Evolutionary conservation across 2,113 vertebrate genomes (phyloP).

Genomic region (Marcusenius ussheri): DNA sequence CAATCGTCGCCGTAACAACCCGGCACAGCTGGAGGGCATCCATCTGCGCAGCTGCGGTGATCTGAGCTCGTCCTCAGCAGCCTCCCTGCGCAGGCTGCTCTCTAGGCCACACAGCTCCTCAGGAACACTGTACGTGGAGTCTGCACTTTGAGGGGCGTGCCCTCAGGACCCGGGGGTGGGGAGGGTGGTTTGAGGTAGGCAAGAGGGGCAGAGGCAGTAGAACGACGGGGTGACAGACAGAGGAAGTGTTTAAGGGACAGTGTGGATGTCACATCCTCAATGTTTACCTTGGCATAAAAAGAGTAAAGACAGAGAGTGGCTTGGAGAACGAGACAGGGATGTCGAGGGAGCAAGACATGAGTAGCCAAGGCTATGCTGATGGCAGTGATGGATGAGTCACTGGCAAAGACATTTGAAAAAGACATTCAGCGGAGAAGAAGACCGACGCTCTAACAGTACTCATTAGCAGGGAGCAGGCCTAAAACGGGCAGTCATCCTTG

Average conservation of each 20-base stretch:
- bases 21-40: constrained; percentile 61
- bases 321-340: background rate
- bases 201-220: background rate
- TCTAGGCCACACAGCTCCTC: constrained; percentile 70
- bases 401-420: background rate
- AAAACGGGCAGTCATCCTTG: background rate
- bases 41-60: constrained; percentile 91
- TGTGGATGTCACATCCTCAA: background rate
- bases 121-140: constrained; percentile 72
- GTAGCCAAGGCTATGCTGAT: background rate
- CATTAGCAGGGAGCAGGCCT: background rate
- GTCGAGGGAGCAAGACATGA: background rate
- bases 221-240: background rate
- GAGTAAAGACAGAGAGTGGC: background rate
- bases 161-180: background rate
- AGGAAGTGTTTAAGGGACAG: background rate
- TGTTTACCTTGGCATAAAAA: background rate
- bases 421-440: background rate
- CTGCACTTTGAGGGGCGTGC: constrained; percentile 50
- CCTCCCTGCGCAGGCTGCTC: constrained; percentile 70
- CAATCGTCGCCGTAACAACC: constrained; percentile 45
- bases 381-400: background rate
- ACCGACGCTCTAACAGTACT: background rate
- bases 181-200: background rate
- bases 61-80: constrained; percentile 75